These are phyloP conservation scores for Petrocephalus microphthalmus DNA, from an alignment of 2,113 vertebrate species.

Conservation along the genomic window DNA sequence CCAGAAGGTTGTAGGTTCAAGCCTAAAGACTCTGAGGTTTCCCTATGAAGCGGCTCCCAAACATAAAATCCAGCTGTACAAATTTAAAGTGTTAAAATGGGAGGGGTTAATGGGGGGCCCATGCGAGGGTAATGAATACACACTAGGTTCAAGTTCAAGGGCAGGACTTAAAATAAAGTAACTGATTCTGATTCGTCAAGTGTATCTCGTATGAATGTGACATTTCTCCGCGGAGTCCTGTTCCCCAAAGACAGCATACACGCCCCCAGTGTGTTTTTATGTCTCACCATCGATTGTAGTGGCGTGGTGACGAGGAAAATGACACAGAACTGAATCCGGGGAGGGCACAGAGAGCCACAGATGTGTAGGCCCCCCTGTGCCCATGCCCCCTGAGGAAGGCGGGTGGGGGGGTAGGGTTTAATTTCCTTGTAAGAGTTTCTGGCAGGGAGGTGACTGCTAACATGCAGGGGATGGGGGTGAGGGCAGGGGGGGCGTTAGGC, in stretches of 20 bases:
- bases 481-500: not conserved
- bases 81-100: not conserved
- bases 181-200: not conserved
- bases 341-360: slow-evolving; percentile 6
- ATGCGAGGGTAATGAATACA: not conserved
- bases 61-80: not conserved
- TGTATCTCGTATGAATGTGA: not conserved
- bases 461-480: not conserved
- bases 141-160: not conserved
- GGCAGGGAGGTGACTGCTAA: not conserved
- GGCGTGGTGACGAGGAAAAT: not conserved
- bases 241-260: not conserved
- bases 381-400: too few relatives aligned
- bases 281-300: not conserved
- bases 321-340: not conserved
- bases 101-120: not conserved
- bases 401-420: not conserved
- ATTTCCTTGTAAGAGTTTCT: not conserved
- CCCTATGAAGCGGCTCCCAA: too few relatives aligned
- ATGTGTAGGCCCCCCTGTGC: not conserved
- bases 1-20: not conserved
- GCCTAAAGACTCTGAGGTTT: not conserved
- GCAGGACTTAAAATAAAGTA: not conserved
- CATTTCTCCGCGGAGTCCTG: not conserved
- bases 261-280: not conserved